phyloP scores from a whole-genome alignment of 1,140 invertebrate species.

The Drosophila quadrilineata region DNA sequence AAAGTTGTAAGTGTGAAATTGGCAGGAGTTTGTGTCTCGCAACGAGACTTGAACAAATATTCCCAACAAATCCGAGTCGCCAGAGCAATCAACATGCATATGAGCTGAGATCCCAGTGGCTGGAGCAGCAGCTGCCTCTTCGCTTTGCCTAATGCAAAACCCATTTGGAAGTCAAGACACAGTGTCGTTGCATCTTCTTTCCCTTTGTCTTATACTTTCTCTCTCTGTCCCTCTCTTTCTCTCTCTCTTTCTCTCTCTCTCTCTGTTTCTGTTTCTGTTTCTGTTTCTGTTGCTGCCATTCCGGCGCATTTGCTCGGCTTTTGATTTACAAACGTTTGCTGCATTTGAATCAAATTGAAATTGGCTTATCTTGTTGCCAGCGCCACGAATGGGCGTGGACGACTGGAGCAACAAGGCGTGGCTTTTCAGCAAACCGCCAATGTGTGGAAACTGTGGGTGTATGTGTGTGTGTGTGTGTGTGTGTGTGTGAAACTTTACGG shows the following conservation, averaged over 20 bases:
- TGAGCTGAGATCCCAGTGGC: conserved; percentile 39
- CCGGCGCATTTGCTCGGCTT: conserved; percentile 56
- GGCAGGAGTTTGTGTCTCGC: conserved; percentile 10
- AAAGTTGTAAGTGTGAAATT: conserved; percentile 52
- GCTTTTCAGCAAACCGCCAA: conserved; percentile 29
- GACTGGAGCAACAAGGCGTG: not conserved
- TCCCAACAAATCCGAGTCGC: conserved; percentile 30
- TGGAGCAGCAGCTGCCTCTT: conserved; percentile 37
- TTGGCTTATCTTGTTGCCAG: conserved; percentile 72
- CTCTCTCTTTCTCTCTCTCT: conserved; percentile 52
- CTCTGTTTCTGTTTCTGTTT: not conserved
- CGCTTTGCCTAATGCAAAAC: conserved; percentile 44
- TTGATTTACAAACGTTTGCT: conserved; percentile 61
- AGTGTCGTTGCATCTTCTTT: conserved; percentile 13
- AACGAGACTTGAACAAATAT: conserved; percentile 44
- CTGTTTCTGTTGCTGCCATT: conserved; percentile 1
- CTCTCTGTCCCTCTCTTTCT: conserved; percentile 4
- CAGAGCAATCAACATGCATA: conserved; percentile 63
- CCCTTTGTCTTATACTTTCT: not conserved
- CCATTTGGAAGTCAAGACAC: conserved; percentile 62
- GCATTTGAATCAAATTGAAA: conserved; percentile 75
- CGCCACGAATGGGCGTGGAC: conserved; percentile 45
- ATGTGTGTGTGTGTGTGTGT: conserved; percentile 5
- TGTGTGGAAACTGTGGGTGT: conserved; percentile 34
- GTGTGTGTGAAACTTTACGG: not conserved